Evolutionary conservation across 2,888 invertebrate genomes (phyloP).

Genomic region (Drosophila peninsularis): DNA sequence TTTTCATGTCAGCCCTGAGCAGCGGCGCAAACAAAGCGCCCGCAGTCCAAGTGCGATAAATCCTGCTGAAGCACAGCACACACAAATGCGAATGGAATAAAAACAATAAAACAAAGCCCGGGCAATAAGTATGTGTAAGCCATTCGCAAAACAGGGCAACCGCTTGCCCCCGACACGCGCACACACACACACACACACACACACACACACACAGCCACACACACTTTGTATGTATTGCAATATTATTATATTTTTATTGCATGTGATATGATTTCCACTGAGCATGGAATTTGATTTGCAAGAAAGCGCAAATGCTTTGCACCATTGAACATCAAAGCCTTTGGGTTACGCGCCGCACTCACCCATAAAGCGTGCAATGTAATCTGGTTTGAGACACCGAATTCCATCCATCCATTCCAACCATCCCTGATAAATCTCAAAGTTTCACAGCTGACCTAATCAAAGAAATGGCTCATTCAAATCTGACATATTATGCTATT

Average conservation of each 20-base stretch:
- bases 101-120: conserved; percentile 40
- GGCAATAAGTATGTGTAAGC: conserved; percentile 43
- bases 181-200: not conserved
- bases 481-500: not conserved
- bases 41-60: conserved; percentile 75
- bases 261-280: conserved; percentile 21
- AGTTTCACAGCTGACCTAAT: conserved; percentile 7
- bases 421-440: not conserved
- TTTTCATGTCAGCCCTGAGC: conserved; percentile 68
- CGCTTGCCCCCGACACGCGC: conserved; percentile 27
- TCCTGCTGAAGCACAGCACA: conserved; percentile 69
- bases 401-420: not conserved
- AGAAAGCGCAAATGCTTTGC: conserved; percentile 20
- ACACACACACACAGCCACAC: conserved; percentile 9
- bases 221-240: not conserved
- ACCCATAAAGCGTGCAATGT: conserved; percentile 31
- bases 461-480: not conserved
- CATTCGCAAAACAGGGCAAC: conserved; percentile 21
- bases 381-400: conserved; percentile 5
- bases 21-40: conserved; percentile 74
- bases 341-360: conserved; percentile 22
- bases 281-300: conserved; percentile 32
- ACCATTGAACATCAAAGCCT: conserved; percentile 24
- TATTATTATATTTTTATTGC: conserved; percentile 32
- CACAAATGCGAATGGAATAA: conserved; percentile 40